Base-by-base conservation (phyloP, 2,888 invertebrate species). In the Pimpla rufipes region DNA sequence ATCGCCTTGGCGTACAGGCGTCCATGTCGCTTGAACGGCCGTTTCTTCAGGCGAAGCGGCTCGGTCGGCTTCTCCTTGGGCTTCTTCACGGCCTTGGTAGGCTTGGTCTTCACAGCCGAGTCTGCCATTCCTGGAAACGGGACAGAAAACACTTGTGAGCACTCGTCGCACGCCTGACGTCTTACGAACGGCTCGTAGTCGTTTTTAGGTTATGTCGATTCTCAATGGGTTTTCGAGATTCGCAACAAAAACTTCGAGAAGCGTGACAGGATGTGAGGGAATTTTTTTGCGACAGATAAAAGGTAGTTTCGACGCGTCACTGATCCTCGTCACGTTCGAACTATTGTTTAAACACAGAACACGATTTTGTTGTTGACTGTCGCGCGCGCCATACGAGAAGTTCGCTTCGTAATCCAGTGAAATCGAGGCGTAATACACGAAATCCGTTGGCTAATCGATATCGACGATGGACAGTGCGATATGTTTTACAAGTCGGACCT, bases 1-100 rank as follows among this genome's bases (percentile, higher is more conserved):
- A 99, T 97, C 55, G 98, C 99, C 94, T 99, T 99, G n/a, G 98
- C 98, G 92, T 99, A 99, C 67, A 99, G 95, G 90, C 99, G 96
- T 81, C 98, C 98, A 92, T 97, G 97, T 85, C 97, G 93, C 89
- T 95, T 95, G 84, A 94, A 89, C 88, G 95, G 92, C 78, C 95
- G 93, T 73, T 92, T 94, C 85, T 94, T 94, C 21, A 92, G 82
- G 6, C 90, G 87, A 29, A 89, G 85, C 87, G 94, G 94, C 89
- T 95, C 95, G 11, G 94, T 93, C 81, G 95, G 93, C 37, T 94
- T 94, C 83, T 94, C 95, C 59, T 94, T 94, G n/a, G 94, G 94
- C 74, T 94, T 94, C 88, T 95, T 95, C 0, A 93, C 93, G 47
- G 93, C 93, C 92, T 95, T 95, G 90, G 95, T 94, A 21, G 83